Base-by-base conservation (phyloP, 2,888 invertebrate genomes). In the Caenorhabditis parvicauda region DNA sequence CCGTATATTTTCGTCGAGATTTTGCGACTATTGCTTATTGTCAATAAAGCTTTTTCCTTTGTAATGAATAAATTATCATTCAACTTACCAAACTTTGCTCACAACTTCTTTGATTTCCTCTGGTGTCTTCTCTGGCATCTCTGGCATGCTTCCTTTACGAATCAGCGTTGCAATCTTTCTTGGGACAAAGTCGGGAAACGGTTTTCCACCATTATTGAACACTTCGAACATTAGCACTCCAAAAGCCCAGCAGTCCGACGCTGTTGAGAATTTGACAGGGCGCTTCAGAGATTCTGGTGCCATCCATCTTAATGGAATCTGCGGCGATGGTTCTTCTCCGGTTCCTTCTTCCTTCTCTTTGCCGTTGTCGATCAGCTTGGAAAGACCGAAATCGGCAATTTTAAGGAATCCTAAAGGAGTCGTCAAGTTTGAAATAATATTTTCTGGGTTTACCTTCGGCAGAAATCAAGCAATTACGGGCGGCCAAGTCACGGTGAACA, bases 401-500 rank as follows among this genome's bases (percentile, higher is more conserved):
- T 70, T 70, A 28, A 60, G 49, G 27, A 47, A 48, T 19, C 55
- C n/a, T n/a, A n/a, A n/a, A n/a, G 35, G n/a, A 32, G n/a, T n/a
- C n/a, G 9, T 32, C n/a, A 12, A 32, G 9, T 32, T 32, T 32
- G n/a, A 32, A 12, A 32, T 12, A 22, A 3, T 6, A 19, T 17
- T 28, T 22, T 21, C 9, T 12, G 19, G 42, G 3, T 14, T 9
- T 6, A 41, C 58, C 67, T 9, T 48, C 52, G 17, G 38, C 54
- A 0, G 65, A 64, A 17, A 81, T 70, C 14, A 91, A 85, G 79
- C 90, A 91, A 81, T 91, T 91, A 51, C 91, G 85, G 55, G 90
- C 90, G 0, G 91, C 91, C 56, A 91, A 84, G 82, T 91, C 91
- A 39, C 90, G 85, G 82, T 91, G 91, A 0, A 91, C 90, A 82